phyloP scores from a whole-genome alignment of 2,888 invertebrate genomes.

The Ligdia adustata region DNA sequence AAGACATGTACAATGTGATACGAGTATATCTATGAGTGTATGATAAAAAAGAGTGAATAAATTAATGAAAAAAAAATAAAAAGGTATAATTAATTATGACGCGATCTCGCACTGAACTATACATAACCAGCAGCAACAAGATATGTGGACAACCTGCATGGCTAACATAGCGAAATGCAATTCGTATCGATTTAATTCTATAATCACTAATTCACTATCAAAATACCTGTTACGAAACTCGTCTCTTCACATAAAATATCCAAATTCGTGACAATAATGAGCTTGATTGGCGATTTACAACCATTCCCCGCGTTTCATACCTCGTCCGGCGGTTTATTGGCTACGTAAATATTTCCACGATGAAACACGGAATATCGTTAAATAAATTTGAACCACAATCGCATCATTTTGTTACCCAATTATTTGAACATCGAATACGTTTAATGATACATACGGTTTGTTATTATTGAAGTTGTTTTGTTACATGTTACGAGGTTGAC shows the following conservation, averaged over 20 bases:
- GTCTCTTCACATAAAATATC: conserved; percentile 1
- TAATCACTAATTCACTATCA: not conserved
- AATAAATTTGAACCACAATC: conserved; percentile 7
- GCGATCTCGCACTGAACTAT: no score
- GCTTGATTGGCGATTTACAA: conserved; percentile 14
- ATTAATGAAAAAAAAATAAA: no score
- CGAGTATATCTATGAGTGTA: no score
- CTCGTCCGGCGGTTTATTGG: conserved; percentile 14
- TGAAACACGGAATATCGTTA: conserved; percentile 5
- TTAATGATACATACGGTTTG: not conserved
- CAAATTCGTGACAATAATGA: conserved; percentile 10
- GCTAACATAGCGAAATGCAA: no score
- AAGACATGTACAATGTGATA: no score
- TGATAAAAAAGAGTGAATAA: no score
- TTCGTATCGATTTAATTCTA: no score
- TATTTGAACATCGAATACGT: conserved; percentile 1
- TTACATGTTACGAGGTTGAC: no score
- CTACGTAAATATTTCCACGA: conserved; percentile 14
- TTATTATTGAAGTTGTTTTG: not conserved
- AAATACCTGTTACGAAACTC: not conserved
- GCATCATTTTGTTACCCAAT: conserved; percentile 8
- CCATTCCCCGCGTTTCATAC: conserved; percentile 12
- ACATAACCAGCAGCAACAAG: no score
- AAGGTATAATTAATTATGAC: no score
- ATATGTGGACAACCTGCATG: no score